phyloP scores from a whole-genome alignment of 2,113 vertebrate genomes.

The Mirza zaza region DNA sequence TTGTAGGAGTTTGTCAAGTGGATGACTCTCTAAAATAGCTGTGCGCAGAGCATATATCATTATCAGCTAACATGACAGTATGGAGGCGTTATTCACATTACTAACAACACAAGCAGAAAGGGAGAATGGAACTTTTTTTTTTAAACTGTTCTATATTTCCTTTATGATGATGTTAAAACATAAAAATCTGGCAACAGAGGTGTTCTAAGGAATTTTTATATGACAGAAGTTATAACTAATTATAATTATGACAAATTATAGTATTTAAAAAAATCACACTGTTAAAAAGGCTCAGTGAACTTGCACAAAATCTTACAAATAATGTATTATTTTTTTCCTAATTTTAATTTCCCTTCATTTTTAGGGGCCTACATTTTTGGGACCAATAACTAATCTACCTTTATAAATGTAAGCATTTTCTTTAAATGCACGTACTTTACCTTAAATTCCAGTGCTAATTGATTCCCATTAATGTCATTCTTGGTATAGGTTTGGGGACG shows the following conservation, averaged over 20 bases:
- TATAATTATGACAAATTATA: not conserved
- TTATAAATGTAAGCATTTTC: not conserved
- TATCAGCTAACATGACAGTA: not conserved
- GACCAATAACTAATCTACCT: not conserved
- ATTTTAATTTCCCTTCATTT: not conserved
- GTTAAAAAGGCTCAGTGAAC: not conserved
- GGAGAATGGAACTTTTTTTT: not conserved
- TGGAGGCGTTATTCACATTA: not conserved
- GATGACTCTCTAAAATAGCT: slow-evolving; percentile 18
- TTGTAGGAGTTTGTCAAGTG: not conserved
- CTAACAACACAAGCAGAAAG: not conserved
- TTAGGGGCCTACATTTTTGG: not conserved
- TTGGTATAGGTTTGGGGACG: not conserved
- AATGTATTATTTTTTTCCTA: not conserved
- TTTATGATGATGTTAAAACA: not conserved
- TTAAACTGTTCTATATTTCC: not conserved
- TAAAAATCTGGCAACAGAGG: not conserved
- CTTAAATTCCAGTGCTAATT: not conserved
- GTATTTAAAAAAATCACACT: not conserved
- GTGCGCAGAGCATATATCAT: not conserved
- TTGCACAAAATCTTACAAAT: not conserved
- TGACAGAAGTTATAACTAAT: not conserved
- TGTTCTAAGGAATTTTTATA: slow-evolving; percentile 20
- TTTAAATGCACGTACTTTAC: not conserved
- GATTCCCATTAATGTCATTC: not conserved